Conservation (phyloP, 2,797 vertebrate genomes). For the Enteromius paludinosus region DNA sequence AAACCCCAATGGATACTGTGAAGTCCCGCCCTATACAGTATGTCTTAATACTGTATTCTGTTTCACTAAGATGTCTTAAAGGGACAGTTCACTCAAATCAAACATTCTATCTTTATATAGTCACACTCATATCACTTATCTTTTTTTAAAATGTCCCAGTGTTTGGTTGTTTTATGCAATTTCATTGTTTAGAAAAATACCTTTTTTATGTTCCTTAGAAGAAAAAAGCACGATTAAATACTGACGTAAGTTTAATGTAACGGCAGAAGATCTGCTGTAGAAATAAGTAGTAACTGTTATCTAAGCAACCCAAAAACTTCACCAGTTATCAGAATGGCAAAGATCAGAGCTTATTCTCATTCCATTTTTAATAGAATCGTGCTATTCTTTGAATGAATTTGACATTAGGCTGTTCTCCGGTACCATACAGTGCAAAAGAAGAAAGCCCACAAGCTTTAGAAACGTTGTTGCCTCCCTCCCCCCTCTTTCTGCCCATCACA, state of each 20-base stretch:
- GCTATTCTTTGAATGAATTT: constrained; percentile 26
- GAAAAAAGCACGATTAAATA: not conserved
- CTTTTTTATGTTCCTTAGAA: not conserved
- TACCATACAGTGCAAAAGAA: not conserved
- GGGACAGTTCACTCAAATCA: not conserved
- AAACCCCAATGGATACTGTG: constrained; percentile 6
- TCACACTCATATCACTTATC: not conserved
- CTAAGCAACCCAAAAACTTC: constrained; percentile 6
- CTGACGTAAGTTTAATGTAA: not conserved
- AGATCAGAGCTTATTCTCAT: not conserved
- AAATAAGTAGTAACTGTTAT: not conserved
- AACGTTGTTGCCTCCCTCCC: constrained; percentile 25
- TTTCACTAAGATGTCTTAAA: constrained; percentile 12
- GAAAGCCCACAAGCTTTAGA: constrained; percentile 13
- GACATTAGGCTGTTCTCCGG: not conserved
- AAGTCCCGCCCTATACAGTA: not conserved
- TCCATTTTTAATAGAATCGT: constrained; percentile 1
- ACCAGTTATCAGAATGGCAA: not conserved
- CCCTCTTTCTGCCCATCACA: constrained; percentile 35
- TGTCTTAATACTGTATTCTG: not conserved
- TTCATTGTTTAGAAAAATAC: not conserved
- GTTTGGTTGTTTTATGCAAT: not conserved
- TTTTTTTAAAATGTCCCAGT: not conserved
- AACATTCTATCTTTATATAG: not conserved
- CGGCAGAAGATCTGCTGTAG: not conserved